Evolutionary conservation across 2,797 vertebrate genomes (phyloP), one percentile per base, ranked within the genome.

Genomic region (Remorina albescens): DNA sequence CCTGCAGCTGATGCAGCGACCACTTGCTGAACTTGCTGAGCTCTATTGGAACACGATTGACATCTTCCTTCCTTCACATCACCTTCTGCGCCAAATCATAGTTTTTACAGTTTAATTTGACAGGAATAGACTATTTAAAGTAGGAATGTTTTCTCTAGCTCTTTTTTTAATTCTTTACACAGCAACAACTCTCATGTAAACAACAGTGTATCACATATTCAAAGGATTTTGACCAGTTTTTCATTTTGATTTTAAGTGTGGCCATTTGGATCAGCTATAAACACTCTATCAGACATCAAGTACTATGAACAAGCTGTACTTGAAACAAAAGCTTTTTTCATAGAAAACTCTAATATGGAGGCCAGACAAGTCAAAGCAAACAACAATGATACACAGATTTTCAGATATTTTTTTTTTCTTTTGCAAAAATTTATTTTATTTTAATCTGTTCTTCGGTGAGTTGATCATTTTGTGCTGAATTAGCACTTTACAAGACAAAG

Each of bases 1-100:
- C 79, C 74, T 37, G 18, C 28, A 11, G 34, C 66, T 25, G 51
- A 67, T 62, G 74, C 65, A 56, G 57, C 84, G 74, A 86, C 80
- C 70, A n/a, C 56, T 37, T 41, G 0, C 54, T 87, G 78, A 90
- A 87, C 91, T 82, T 88, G 81, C n/a, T n/a, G n/a, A n/a, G 51
- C 53, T 64, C 72, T 50, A 39, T 66, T 67, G 46, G 70, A 85
- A 65, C 9, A 0, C 6, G 53, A 84, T 59, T 63, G 63, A 79
- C 63, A 39, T 83, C 56, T 25, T 56, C 25, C 28, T 51, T 55
- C 54, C n/a, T n/a, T 67, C 61, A 68, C 64, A 54, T 82, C 55
- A 78, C 71, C 70, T 41, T 63, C 65, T 51, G 8, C 19, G 23
- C 42, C 56, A 66, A 37, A 12, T 65, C 25, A 34, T 21, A 16